A percentile compares a stretch with the other conserved stretches of the same genome.
phyloP scores from a whole-genome alignment of 1,140 invertebrate species.

The Nymphalis io region DNA sequence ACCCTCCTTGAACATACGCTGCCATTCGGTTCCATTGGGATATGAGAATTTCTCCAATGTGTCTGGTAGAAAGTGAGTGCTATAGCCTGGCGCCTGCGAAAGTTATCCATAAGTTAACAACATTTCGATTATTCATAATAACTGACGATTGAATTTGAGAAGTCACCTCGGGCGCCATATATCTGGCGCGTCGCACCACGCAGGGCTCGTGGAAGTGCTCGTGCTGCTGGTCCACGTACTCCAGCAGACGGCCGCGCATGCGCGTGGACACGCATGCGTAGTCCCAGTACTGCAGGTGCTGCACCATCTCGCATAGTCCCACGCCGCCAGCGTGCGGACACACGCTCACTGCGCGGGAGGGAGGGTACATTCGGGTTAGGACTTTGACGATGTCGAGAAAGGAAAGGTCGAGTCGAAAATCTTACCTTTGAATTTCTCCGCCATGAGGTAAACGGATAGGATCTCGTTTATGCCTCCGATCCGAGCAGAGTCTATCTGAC shows the following conservation, averaged over 20 bases:
- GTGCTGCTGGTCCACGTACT: conserved; percentile 94
- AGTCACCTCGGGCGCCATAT: conserved; percentile 86
- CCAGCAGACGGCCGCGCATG: conserved; percentile 87
- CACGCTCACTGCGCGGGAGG: conserved; percentile 88
- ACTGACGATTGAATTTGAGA: not conserved
- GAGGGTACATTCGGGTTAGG: no score
- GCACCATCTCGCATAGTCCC: conserved; percentile 95
- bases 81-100: conserved; percentile 87
- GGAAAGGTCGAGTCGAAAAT: no score
- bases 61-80: conserved; percentile 87
- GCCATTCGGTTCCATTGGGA: conserved; percentile 89
- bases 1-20: conserved; percentile 82
- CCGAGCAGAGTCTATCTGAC: conserved; percentile 94
- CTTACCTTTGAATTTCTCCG: conserved; percentile 86
- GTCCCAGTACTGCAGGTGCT: conserved; percentile 95
- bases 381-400: no score
- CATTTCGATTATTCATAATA: not conserved
- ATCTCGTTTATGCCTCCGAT: conserved; percentile 95
- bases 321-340: conserved; percentile 97
- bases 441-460: conserved; percentile 93
- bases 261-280: conserved; percentile 87
- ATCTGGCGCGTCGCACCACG: conserved; percentile 85
- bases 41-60: conserved; percentile 86
- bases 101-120: not conserved
- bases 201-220: conserved; percentile 91